Evolutionary conservation across 1,140 invertebrate genomes (phyloP), one percentile per base, ranked within the genome.

Genomic region (silkworm (Bombyx mori)): DNA sequence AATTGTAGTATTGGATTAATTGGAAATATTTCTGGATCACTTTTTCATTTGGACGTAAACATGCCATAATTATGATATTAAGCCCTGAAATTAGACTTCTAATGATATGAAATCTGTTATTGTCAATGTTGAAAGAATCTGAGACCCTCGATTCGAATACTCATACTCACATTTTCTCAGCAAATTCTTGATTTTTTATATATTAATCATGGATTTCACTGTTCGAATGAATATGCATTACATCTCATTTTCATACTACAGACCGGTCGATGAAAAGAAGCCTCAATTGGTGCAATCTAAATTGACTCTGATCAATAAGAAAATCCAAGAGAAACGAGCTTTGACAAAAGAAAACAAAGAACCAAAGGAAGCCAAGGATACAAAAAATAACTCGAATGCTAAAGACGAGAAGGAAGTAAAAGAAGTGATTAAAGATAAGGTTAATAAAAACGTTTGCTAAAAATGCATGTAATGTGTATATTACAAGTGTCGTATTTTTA

Each of bases 301-400:
- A 63, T 58, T 68, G 7, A 58, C 72, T 0, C 48, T 63, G 8
- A 9, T 63, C 6, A 81, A 83, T 10, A 82, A 78, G 60, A 86
- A 80, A 59, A 7, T 55, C 18, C 54, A 57, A 0, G 79, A 78
- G 9, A 72, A 74, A 44, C 71, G 73, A 22, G n/a, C 69, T 1
- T 9, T 79, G 9, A 79, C 77, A 65, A 86, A 86, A 77, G 82
- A 86, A 54, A 86, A 84, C 56, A 86, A 86, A 54, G 80, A 83
- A 50, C 76, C 78, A 5, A 82, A 75, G 61, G 79, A 82, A 52
- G 52, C 48, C 0, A 79, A 77, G 55, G 73, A 77, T 47, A 48
- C 18, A 3, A 75, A 77, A 8, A 71, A 57, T 44, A 73, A 66
- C 12, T 67, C 46, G 5, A 35, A 35, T 5, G 54, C 44, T 4